Percentiles rank a stretch among this genome's conserved stretches.
phyloP scores from a whole-genome alignment of 1,140 invertebrate species.

The Diachasmimorpha longicaudata region DNA sequence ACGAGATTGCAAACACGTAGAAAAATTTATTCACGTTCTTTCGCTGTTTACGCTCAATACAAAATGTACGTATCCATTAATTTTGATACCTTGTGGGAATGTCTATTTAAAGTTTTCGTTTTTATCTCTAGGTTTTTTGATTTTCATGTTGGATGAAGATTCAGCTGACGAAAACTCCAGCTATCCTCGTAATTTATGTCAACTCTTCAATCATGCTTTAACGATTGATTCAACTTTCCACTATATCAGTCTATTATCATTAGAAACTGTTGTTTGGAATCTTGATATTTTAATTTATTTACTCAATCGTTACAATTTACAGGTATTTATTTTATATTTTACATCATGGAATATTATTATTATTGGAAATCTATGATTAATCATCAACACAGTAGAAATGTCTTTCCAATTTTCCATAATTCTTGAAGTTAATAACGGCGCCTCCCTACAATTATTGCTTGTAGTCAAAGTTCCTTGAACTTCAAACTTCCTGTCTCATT shows the following conservation, averaged over 20 bases:
- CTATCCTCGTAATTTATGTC: slow-evolving; percentile 45
- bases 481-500: slow-evolving; percentile 45
- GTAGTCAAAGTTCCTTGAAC: slow-evolving; percentile 48
- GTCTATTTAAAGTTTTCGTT: not conserved
- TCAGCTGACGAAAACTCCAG: slow-evolving; percentile 38
- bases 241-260: slow-evolving; percentile 48
- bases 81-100: not conserved
- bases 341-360: too few relatives aligned
- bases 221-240: slow-evolving; percentile 51
- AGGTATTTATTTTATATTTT: too few relatives aligned
- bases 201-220: slow-evolving; percentile 47
- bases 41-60: slow-evolving; percentile 54
- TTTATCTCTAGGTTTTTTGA: slow-evolving; percentile 45
- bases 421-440: too few relatives aligned
- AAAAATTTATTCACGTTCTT: slow-evolving; percentile 52
- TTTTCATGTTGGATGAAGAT: slow-evolving; percentile 46
- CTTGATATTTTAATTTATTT: slow-evolving; percentile 51
- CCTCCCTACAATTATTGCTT: slow-evolving; percentile 6
- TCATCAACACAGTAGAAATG: too few relatives aligned
- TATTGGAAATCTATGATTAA: too few relatives aligned
- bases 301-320: slow-evolving; percentile 47
- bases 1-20: slow-evolving; percentile 44
- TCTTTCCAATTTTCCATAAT: too few relatives aligned
- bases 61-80: slow-evolving; percentile 41
- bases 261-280: slow-evolving; percentile 55